phyloP scores from a whole-genome alignment of 2,888 invertebrate genomes.

The Epinotia bilunana region DNA sequence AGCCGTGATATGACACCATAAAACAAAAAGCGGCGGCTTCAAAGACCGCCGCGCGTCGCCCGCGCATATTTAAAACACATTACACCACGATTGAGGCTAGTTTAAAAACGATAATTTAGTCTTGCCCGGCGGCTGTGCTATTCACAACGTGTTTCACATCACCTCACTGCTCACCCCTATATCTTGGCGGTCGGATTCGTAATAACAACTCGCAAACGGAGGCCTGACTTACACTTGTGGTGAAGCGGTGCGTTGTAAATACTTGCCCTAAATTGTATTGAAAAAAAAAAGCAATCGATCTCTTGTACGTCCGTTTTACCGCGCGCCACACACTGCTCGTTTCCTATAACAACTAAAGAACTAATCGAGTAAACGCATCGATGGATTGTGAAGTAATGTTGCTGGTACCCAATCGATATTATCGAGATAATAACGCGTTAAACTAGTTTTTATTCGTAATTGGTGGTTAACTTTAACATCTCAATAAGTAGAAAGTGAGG shows the following conservation, averaged over 20 bases:
- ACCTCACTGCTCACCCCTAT: neutral
- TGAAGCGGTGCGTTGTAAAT: neutral
- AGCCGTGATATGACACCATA: conserved; percentile 34
- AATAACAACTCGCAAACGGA: neutral
- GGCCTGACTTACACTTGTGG: neutral
- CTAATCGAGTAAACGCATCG: neutral
- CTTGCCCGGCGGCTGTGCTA: conserved; percentile 51
- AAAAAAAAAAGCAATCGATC: conserved; percentile 39
- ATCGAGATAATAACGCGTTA: conserved; percentile 41
- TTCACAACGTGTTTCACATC: neutral
- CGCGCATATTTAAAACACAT: conserved; percentile 69
- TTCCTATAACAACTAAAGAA: neutral
- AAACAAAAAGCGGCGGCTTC: conserved; percentile 49
- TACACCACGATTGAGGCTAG: conserved; percentile 66
- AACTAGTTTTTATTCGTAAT: conserved; percentile 57
- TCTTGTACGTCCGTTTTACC: conserved; percentile 18
- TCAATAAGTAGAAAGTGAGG: conserved; percentile 54
- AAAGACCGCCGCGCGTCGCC: conserved; percentile 63
- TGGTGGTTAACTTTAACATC: conserved; percentile 53
- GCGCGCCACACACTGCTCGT: neutral
- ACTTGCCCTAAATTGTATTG: conserved; percentile 23
- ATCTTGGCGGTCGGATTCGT: neutral
- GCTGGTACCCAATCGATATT: conserved; percentile 32
- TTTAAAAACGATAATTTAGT: conserved; percentile 68
- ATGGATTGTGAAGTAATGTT: conserved; percentile 2